Evolutionary conservation across 2,888 invertebrate species (phyloP).

Genomic region (Machimus atricapillus): DNA sequence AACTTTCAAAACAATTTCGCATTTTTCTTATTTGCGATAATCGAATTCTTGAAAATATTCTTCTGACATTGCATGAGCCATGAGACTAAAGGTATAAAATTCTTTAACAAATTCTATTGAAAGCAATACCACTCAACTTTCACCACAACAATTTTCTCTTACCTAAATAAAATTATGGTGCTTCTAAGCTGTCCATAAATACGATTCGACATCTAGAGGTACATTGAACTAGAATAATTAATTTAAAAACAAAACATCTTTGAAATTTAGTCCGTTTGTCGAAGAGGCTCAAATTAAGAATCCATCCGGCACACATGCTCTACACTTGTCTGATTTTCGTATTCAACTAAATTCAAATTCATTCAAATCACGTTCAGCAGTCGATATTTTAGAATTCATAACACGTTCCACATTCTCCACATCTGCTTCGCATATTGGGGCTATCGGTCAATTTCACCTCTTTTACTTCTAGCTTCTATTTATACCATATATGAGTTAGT

Average conservation of each 20-base stretch:
- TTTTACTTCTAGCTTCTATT: not conserved
- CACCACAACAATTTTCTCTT: not conserved
- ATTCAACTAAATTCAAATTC: not conserved
- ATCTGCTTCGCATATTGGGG: not conserved
- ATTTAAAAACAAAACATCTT: not conserved
- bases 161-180: not conserved
- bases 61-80: not conserved
- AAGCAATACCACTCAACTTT: not conserved
- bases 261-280: not conserved
- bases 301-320: not conserved
- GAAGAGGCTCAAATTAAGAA: not conserved
- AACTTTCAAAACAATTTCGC: not conserved
- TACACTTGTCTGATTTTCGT: slow-evolving; percentile 43
- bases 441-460: slow-evolving; percentile 11
- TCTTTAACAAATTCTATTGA: not conserved
- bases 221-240: not conserved
- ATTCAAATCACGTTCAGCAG: slow-evolving; percentile 16
- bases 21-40: not conserved
- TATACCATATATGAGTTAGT: not conserved
- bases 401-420: slow-evolving; percentile 17
- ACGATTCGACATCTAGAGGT: not conserved
- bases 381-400: slow-evolving; percentile 9
- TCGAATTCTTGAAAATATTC: not conserved
- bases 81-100: not conserved
- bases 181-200: not conserved